phyloP scores from a whole-genome alignment of 2,888 invertebrate genomes.

The Aromia moschata region DNA sequence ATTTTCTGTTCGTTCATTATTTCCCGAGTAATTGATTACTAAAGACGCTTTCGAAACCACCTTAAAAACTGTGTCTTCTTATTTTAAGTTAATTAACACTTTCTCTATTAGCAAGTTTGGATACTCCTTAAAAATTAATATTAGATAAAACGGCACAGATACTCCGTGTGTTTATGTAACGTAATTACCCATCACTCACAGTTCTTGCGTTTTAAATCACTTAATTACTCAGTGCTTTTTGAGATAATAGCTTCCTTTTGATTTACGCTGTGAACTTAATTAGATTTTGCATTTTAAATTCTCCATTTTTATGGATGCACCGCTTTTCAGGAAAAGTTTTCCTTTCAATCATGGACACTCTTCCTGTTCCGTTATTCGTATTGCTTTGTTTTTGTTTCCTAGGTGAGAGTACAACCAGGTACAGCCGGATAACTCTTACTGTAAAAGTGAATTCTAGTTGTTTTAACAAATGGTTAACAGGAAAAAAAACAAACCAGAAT shows the following conservation, averaged over 20 bases:
- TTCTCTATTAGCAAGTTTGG: constrained; percentile 23
- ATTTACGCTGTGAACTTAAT: constrained; percentile 19
- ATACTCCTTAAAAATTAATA: constrained; percentile 37
- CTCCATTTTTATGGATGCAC: constrained; percentile 21
- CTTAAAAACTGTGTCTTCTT: too few species aligned
- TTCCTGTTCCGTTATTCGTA: constrained; percentile 26
- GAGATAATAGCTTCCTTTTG: constrained; percentile 17
- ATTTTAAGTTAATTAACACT: constrained; percentile 38
- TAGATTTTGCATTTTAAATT: constrained; percentile 23
- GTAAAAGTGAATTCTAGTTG: constrained; percentile 26
- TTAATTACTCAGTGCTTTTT: constrained; percentile 29
- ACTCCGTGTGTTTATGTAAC: constrained; percentile 31
- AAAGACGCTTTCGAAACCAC: too few species aligned
- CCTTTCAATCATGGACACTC: constrained; percentile 35
- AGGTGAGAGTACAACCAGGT: background rate
- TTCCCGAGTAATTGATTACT: too few species aligned
- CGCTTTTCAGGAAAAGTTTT: constrained; percentile 29
- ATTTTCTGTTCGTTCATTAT: too few species aligned
- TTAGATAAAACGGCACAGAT: constrained; percentile 39
- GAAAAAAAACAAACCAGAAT: too few species aligned
- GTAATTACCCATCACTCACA: constrained; percentile 33
- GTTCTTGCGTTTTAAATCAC: constrained; percentile 28
- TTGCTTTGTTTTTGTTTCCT: constrained; percentile 25
- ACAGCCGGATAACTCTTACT: background rate
- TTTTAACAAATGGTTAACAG: too few species aligned